These are phyloP conservation scores for human DNA, from an alignment of 2,113 vertebrate genomes.

Conservation along the genomic window DNA sequence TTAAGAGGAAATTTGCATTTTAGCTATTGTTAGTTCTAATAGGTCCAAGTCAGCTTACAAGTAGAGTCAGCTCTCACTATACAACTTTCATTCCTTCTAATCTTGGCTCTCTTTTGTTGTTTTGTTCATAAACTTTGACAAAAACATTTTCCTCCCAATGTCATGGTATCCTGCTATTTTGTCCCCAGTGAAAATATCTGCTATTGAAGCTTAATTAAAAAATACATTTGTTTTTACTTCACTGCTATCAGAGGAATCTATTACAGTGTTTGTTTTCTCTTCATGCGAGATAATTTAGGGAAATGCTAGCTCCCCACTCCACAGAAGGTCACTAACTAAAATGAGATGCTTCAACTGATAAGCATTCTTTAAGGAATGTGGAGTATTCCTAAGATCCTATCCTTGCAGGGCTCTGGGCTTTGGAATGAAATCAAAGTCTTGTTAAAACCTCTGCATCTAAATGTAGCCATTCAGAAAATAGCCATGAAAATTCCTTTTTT, in stretches of 20 bases:
- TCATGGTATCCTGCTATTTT: conserved; percentile 36
- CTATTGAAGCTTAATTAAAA: conserved; percentile 67
- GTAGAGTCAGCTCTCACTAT: neutral
- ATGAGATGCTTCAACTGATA: conserved; percentile 78
- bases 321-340: conserved; percentile 75
- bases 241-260: conserved; percentile 70
- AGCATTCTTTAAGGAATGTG: conserved; percentile 73
- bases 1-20: conserved; percentile 39
- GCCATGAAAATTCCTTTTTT: conserved; percentile 69
- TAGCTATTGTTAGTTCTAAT: conserved; percentile 18
- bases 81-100: conserved; percentile 25
- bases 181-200: conserved; percentile 53
- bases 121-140: conserved; percentile 45
- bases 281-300: conserved; percentile 72
- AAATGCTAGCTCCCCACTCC: conserved; percentile 74
- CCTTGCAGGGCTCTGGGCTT: conserved; percentile 72
- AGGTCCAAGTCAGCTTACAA: neutral
- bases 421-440: conserved; percentile 79
- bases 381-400: conserved; percentile 78
- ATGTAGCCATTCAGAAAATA: conserved; percentile 79
- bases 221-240: conserved; percentile 72
- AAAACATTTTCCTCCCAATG: neutral
- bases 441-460: conserved; percentile 74
- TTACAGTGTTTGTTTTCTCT: conserved; percentile 74
- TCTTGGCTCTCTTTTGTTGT: conserved; percentile 16